Evolutionary conservation across 1,140 invertebrate genomes (phyloP), one percentile per base, ranked within the genome.

Genomic region (Heliconius melpomene): DNA sequence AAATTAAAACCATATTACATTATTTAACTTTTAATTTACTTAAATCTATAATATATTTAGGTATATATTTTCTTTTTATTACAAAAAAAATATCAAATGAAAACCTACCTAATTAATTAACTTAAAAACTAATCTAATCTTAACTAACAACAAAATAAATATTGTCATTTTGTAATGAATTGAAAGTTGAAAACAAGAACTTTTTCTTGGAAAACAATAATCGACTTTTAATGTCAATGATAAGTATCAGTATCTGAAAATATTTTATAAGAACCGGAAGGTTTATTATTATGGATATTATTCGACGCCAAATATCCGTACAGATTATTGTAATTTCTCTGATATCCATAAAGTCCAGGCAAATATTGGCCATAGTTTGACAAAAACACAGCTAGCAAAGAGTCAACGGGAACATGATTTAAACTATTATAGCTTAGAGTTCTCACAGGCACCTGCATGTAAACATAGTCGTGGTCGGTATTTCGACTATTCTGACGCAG

Each of bases 211-310:
- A n/a, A n/a, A n/a, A 54, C 52, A n/a, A 54, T 54, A 54, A 54
- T 46, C 52, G 52, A 20, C 7, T 57, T 57, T 18, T 71, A 32
- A 32, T 23, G 38, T 74, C 79, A 90, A 74, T 89, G 86, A 38
- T 79, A 88, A 60, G 89, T 88, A 88, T 92, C 88, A 46, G 89
- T 90, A 77, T 93, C 92, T 9, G 91, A 92, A 82, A 87, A 91
- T 74, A 92, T 82, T 85, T 96, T 96, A 82, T 96, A 96, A 26
- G 94, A 91, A 77, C 95, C 96, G 84, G 96, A 96, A 1, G 96
- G 96, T 85, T 94, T 94, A 85, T 96, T 96, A 74, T 96, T 96
- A 83, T 96, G 95, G 77, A 96, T 95, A 88, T 96, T 96, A 84
- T 96, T 96, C 32, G 94, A 93, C 7, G 96, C 95, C 78, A 94